Evolutionary conservation across 2,888 invertebrate genomes (phyloP).

Genomic region (Dryocosmus kuriphilus): DNA sequence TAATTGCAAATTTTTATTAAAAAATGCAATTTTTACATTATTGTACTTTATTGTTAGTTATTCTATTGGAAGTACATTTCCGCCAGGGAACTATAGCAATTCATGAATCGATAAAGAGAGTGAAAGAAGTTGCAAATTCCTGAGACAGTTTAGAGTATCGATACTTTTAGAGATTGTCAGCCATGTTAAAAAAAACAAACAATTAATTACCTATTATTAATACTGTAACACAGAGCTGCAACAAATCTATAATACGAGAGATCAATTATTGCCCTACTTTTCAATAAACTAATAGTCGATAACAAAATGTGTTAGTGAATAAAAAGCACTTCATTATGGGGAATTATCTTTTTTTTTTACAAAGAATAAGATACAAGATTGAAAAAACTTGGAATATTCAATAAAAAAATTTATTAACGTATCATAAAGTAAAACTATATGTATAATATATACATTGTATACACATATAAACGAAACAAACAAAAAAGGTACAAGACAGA

Average conservation of each 20-base stretch:
- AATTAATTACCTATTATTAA: not conserved
- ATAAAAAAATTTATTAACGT: not conserved
- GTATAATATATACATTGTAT: not conserved
- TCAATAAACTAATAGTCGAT: not conserved
- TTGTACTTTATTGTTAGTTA: too few species aligned
- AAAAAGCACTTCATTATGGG: not conserved
- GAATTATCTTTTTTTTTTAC: too few species aligned
- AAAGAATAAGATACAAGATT: not conserved
- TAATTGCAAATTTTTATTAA: too few species aligned
- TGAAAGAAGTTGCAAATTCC: not conserved
- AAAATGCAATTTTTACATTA: too few species aligned
- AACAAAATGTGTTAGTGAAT: not conserved
- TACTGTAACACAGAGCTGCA: not conserved
- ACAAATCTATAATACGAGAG: not conserved
- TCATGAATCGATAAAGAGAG: too few species aligned
- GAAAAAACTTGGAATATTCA: not conserved
- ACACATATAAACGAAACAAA: not conserved
- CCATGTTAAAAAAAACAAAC: not conserved
- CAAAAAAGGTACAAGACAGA: not conserved
- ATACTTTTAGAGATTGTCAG: not conserved
- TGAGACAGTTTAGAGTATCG: not conserved
- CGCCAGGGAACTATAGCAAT: too few species aligned
- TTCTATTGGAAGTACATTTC: too few species aligned
- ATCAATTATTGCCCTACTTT: not conserved
- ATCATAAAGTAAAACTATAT: not conserved